These are phyloP conservation scores for Lasioglossum zephyrum DNA, from an alignment of 2,888 invertebrate genomes.

Conservation along the genomic window DNA sequence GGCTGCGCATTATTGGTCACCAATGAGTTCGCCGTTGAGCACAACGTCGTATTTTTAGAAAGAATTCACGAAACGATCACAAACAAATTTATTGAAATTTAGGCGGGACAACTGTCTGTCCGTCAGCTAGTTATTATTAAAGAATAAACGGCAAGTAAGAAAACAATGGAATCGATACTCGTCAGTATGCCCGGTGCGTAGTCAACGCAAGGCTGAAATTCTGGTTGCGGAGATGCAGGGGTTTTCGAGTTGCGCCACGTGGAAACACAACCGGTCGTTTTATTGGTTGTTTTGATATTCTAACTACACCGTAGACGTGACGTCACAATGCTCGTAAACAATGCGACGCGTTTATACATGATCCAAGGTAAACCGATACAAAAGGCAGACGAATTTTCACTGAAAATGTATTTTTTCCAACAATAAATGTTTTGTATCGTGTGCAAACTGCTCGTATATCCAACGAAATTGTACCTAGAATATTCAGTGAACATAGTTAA, in stretches of 20 bases:
- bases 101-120: fast-evolving
- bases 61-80: no score
- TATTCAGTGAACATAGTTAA: not conserved
- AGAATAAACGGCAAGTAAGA: not conserved
- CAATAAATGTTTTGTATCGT: not conserved
- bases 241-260: constrained; percentile 34
- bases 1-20: no score
- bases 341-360: constrained; percentile 45
- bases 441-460: not conserved
- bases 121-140: no score
- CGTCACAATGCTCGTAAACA: constrained; percentile 60
- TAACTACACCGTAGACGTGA: constrained; percentile 68
- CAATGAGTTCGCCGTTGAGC: no score
- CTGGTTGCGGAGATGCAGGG: constrained; percentile 61
- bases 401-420: constrained; percentile 8
- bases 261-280: constrained; percentile 54
- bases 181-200: not conserved
- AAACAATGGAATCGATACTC: not conserved
- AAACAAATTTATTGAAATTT: no score
- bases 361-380: constrained; percentile 56
- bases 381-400: constrained; percentile 49
- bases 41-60: no score
- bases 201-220: constrained; percentile 29
- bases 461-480: not conserved
- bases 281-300: constrained; percentile 74